Percentiles rank a stretch among this genome's conserved stretches.
These are phyloP conservation scores for Polydrusus pterygomalis DNA, from an alignment of 2,888 invertebrate species.

Conservation along the genomic window DNA sequence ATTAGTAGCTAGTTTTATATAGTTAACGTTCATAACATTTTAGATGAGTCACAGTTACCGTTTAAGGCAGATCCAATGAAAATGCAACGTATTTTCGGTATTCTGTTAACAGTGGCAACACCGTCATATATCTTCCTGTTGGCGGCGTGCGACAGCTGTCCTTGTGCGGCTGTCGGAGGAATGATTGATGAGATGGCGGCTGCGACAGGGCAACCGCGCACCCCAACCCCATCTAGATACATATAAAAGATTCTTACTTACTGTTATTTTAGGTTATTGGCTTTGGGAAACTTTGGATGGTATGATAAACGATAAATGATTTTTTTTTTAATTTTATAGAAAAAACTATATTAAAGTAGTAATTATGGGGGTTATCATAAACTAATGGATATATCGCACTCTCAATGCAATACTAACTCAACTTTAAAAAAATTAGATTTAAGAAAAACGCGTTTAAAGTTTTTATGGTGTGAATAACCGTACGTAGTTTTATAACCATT, in stretches of 20 bases:
- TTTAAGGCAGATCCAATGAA: no score
- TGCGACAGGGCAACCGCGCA: conserved; percentile 54
- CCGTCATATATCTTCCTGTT: conserved; percentile 32
- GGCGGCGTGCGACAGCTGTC: conserved; percentile 57
- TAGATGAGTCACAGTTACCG: no score
- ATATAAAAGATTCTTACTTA: conserved; percentile 55
- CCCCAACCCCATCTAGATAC: conserved; percentile 55
- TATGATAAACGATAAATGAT: background rate
- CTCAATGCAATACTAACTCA: no score
- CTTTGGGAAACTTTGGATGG: conserved; percentile 54
- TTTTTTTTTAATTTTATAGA: no score
- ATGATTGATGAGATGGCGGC: conserved; percentile 58
- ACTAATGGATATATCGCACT: no score
- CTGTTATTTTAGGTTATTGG: conserved; percentile 55
- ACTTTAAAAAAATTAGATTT: no score
- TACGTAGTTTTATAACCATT: no score
- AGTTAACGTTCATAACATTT: no score
- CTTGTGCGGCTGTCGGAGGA: conserved; percentile 53
- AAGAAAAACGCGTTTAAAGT: no score
- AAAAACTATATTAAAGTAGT: no score
- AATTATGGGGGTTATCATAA: no score
- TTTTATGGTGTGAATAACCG: no score
- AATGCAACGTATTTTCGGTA: background rate
- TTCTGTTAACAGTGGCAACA: conserved; percentile 32
- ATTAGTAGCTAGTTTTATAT: background rate